A percentile compares a stretch with the other conserved stretches of the same genome.
phyloP scores from a whole-genome alignment of 2,888 invertebrate species.

The Drosophila nr. perissopoda region DNA sequence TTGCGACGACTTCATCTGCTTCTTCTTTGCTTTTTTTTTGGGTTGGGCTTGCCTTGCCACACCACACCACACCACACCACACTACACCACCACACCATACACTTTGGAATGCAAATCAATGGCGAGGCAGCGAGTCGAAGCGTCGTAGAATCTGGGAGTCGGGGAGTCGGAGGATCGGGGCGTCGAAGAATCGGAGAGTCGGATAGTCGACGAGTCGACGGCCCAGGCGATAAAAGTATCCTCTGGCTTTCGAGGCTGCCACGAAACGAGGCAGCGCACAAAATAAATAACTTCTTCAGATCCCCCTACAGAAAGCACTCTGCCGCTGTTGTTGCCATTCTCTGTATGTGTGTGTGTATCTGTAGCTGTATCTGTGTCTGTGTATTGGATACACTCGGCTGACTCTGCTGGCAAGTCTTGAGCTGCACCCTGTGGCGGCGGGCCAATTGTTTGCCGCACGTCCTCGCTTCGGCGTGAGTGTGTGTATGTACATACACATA shows the following conservation, averaged over 20 bases:
- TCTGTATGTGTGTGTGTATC: conserved; percentile 3
- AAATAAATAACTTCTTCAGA: conserved; percentile 72
- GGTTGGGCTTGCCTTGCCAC: conserved; percentile 56
- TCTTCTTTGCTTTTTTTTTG: conserved; percentile 28
- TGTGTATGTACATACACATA: neutral
- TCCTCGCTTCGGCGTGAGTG: conserved; percentile 66
- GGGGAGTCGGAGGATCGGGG: neutral
- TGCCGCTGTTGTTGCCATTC: conserved; percentile 7
- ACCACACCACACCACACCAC: conserved; percentile 22
- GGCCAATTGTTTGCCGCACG: conserved; percentile 74
- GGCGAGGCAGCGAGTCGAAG: conserved; percentile 16
- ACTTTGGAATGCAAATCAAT: conserved; percentile 82
- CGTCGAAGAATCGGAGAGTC: neutral
- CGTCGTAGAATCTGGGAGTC: neutral
- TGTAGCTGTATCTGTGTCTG: conserved; percentile 14
- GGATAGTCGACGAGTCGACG: conserved; percentile 11
- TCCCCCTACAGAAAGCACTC: conserved; percentile 56
- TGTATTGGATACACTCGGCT: conserved; percentile 70
- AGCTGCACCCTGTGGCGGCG: conserved; percentile 77
- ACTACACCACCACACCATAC: conserved; percentile 18
- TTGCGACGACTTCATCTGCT: conserved; percentile 15
- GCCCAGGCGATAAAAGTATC: conserved; percentile 75
- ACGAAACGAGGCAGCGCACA: conserved; percentile 48
- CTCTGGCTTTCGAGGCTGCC: conserved; percentile 62
- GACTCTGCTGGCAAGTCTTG: conserved; percentile 38